Base-by-base conservation (phyloP, 64 coral and sea anemone genomes). In the Dendronephthya gigantea region DNA sequence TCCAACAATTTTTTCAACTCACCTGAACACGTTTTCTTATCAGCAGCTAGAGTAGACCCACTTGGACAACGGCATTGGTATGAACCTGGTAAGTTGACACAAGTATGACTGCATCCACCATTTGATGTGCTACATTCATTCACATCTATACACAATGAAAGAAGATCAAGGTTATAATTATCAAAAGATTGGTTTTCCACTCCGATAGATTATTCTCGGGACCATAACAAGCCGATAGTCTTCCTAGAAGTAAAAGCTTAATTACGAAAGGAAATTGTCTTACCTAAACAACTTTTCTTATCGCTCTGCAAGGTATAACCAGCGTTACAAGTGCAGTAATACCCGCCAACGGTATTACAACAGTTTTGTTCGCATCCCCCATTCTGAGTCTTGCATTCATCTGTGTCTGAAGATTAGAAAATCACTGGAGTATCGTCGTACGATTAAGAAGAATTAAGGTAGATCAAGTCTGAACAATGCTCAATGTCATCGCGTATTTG, bases 1-100 rank as follows among this genome's bases (percentile, higher is more conserved):
- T 45, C 41, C 4, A 45, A 45, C 41, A 4, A 45, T 4, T 4
- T 11, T 45, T 45, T 45, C 85, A 8, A 36, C 41, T 4, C 41
- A 92, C 91, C 69, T 92, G 66, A 69, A 85, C 91, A 92, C 0
- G 87, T 86, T 34, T 74, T 72, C 86, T 85, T 51, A 72, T 92
- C 87, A 34, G 72, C 52, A 69, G 84, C 91, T 40, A 92, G 62
- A 1, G 84, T 39, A 86, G 40, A 92, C 1, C 91, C 91, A 82
- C 35, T 37, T 52, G 66, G 83, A 48, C 91, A 92, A 56, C 85
- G 88, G 83, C 91, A 92, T 41, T 51, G 75, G 62, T 68, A 92
- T 31, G 91, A 92, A 68, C 91, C 91, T 11, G 84, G 10, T 29
- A 86, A 88, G 30, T 92, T 92, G 37, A 81, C 70, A 81, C 91